Conservation (phyloP, 2,888 invertebrate genomes). For the Calliopum simillimum region DNA sequence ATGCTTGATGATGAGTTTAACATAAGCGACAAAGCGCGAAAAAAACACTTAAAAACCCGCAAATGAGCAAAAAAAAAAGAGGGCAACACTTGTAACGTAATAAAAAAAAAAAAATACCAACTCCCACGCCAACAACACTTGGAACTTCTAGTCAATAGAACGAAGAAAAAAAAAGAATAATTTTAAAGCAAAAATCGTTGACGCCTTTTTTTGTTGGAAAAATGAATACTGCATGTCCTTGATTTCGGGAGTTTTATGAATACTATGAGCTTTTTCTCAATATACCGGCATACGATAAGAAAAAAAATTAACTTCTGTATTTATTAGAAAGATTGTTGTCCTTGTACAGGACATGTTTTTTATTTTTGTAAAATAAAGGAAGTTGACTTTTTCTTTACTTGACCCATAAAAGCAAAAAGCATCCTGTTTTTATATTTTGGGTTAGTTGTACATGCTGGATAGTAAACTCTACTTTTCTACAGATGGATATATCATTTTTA, state of each 20-base stretch:
- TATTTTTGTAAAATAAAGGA: neutral
- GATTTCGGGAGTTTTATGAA: neutral
- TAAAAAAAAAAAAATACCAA: too few relatives aligned
- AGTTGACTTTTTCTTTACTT: neutral
- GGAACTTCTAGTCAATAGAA: too few relatives aligned
- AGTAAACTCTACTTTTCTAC: neutral
- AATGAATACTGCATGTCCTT: neutral
- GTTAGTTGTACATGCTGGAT: conserved; percentile 1
- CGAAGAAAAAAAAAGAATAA: too few relatives aligned
- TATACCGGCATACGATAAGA: neutral
- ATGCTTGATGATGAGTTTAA: conserved; percentile 42
- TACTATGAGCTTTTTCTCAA: neutral
- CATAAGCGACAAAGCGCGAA: neutral
- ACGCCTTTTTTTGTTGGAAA: too few relatives aligned
- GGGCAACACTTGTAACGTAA: too few relatives aligned
- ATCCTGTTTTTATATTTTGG: conserved; percentile 1
- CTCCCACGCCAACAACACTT: too few relatives aligned
- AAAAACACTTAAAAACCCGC: neutral
- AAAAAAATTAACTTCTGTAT: conserved; percentile 7
- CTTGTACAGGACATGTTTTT: neutral
- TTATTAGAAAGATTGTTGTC: conserved; percentile 7
- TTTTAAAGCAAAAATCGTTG: too few relatives aligned
- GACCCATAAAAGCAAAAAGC: conserved; percentile 9
- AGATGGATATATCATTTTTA: too few relatives aligned
- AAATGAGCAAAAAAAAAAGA: too few relatives aligned